Base-by-base conservation (phyloP, 2,113 vertebrate genomes). In the Corythaeola cristata region DNA sequence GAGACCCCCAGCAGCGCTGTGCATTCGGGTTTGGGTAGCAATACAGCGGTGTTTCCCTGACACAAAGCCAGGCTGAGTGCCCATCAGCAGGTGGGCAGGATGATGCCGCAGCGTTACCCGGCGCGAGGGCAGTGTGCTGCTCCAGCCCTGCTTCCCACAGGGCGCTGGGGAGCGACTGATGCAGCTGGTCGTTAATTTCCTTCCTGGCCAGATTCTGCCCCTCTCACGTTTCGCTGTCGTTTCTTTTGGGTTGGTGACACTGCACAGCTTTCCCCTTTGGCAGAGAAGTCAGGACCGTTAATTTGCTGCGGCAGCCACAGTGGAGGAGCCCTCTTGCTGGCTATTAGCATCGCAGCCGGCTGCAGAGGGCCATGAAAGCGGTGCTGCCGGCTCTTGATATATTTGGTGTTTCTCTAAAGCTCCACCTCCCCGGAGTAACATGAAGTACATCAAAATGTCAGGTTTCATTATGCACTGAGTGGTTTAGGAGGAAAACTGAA, bases 61-160 rank as follows among this genome's bases (percentile, higher is more conserved):
- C 1, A 5, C 22, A 49, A 44, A 53, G 47, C 11, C 5, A 35
- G 50, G 66, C 64, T 58, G 56, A 27, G 39, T 82, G 66, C 14
- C 30, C 52, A 39, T 12, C 45, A 11, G 53, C 24, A 37, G 53
- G 39, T 2, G 1, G 53, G 62, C 15, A 60, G 82, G 79, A 67
- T 0, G 1, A 33, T 53, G 53, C 71, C 60, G 49, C 35, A 11
- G 35, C 1, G 0, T 67, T 53, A 33, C 30, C 6, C 0, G 2
- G 37, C 0, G 12, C 1, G 2, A 35, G 12, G 20, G 23, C 6
- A 7, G 16, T 2, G 0, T 19, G 15, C 52, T 68, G n/a, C 67
- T 78, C 44, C 35, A 68, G 56, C 10, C 11, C 4, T 6, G n/a
- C 58, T 44, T 83, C 67, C 41, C 32, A 5, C 58, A 63, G 53